Conservation (phyloP, 1,140 invertebrate genomes). For the Drosophila sechellia region DNA sequence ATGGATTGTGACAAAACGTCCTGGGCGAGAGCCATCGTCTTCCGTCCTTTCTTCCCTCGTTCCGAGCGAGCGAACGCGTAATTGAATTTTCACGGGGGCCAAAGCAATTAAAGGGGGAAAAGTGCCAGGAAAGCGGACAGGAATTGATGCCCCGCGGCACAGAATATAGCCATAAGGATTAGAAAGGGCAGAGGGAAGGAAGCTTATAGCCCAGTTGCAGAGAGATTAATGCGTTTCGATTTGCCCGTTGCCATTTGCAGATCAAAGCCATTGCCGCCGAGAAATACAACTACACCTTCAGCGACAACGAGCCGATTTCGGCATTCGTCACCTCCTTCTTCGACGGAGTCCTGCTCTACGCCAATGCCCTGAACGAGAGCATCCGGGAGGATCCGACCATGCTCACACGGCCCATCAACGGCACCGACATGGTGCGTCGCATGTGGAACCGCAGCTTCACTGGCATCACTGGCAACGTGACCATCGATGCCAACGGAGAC, state of each 20-base stretch:
- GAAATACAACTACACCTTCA: slow-evolving; percentile 93
- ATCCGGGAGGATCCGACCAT: slow-evolving; percentile 88
- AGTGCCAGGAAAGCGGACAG: slow-evolving; percentile 10
- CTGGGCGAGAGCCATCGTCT: background rate
- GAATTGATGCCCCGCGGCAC: slow-evolving; percentile 25
- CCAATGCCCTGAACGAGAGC: slow-evolving; percentile 94
- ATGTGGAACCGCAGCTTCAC: slow-evolving; percentile 94
- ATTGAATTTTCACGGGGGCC: slow-evolving; percentile 66
- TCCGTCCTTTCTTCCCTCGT: slow-evolving; percentile 8
- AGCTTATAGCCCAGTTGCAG: slow-evolving; percentile 3
- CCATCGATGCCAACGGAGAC: slow-evolving; percentile 95
- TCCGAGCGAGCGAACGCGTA: slow-evolving; percentile 33
- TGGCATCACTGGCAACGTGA: slow-evolving; percentile 96
- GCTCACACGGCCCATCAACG: slow-evolving; percentile 85
- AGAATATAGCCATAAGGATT: slow-evolving; percentile 2
- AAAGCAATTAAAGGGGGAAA: slow-evolving; percentile 59
- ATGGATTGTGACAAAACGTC: slow-evolving; percentile 43
- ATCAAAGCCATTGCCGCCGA: slow-evolving; percentile 92
- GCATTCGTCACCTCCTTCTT: slow-evolving; percentile 97
- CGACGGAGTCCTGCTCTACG: slow-evolving; percentile 96
- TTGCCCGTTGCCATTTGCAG: slow-evolving; percentile 72
- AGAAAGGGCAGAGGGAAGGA: background rate
- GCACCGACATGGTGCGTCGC: slow-evolving; percentile 89
- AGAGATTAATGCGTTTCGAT: slow-evolving; percentile 46
- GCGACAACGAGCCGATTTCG: slow-evolving; percentile 89